Evolutionary conservation across 2,888 invertebrate genomes (phyloP).

Genomic region (Pristionchus arcanus): DNA sequence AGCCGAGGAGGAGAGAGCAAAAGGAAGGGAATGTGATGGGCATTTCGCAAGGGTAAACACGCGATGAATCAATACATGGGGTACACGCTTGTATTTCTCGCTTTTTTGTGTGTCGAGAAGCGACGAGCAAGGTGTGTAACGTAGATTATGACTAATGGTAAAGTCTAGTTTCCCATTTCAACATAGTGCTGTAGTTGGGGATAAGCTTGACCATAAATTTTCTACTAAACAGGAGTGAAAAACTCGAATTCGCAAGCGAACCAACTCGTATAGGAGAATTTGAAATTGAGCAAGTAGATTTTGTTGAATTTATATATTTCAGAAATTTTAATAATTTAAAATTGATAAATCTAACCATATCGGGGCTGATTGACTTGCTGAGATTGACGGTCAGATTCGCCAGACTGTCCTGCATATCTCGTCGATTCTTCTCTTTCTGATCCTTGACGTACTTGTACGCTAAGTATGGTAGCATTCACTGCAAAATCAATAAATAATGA

Average conservation of each 20-base stretch:
- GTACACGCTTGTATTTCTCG: not conserved
- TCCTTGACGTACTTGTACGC: conserved; percentile 70
- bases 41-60: conserved; percentile 53
- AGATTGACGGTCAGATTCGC: conserved; percentile 62
- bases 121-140: not conserved
- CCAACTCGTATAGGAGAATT: too few species aligned
- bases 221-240: too few species aligned
- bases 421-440: conserved; percentile 61
- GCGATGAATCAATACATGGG: conserved; percentile 23
- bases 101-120: not conserved
- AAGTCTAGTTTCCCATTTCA: not conserved
- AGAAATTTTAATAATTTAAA: not conserved
- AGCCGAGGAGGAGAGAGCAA: not conserved
- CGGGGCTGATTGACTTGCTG: conserved; percentile 64
- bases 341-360: conserved; percentile 50
- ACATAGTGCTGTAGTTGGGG: not conserved
- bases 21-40: conserved; percentile 19
- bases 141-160: not conserved
- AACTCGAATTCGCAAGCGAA: too few species aligned
- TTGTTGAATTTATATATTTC: not conserved
- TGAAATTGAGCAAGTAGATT: not conserved
- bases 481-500: not conserved
- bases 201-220: not conserved
- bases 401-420: conserved; percentile 64
- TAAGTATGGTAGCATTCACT: conserved; percentile 67